Base-by-base conservation (phyloP, 2,113 vertebrate genomes). In the Echinops telfairi region DNA sequence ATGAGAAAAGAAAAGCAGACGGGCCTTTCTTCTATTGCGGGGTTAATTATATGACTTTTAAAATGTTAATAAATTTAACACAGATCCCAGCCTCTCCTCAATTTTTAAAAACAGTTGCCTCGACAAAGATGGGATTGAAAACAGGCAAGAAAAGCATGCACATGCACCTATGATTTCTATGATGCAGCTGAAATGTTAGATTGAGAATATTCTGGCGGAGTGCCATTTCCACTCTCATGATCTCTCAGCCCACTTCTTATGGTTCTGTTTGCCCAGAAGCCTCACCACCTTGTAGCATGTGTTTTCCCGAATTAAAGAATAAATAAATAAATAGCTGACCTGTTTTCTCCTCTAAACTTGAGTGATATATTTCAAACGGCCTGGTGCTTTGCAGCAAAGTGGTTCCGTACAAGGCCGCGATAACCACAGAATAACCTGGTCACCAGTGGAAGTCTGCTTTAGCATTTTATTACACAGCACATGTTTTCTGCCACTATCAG, bases 1-100 rank as follows among this genome's bases (percentile, higher is more conserved):
- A 89, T n/a, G 66, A 97, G 92, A 95, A 83, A 91, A 84, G 86
- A 93, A 96, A 96, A 94, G 70, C 83, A 90, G 57, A 87, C 73
- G 57, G 91, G 31, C 33, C 88, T 71, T 97, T 92, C 76, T 89
- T 71, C 47, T 76, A 36, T 75, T 23, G 8, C 25, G 31, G 57
- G 94, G 93, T 75, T 94, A 93, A 94, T 82, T 85, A 95, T 70
- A 79, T 89, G 94, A 88, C 97, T 98, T 96, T 95, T 93, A 88
- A 97, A 97, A 93, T 76, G 96, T 94, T 97, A 95, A 95, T 96
- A 97, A n/a, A 97, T 97, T 97, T 38, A 95, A 95, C 87, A 64
- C 3, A 36, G 91, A 73, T 66, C 89, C 80, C 78, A 83, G 88
- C 20, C 75, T 94, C 47, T 86, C 70, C 92, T 82, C 90, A 17